Evolutionary conservation across 2,113 vertebrate species (phyloP).

Genomic region (Hiodon tergisus): DNA sequence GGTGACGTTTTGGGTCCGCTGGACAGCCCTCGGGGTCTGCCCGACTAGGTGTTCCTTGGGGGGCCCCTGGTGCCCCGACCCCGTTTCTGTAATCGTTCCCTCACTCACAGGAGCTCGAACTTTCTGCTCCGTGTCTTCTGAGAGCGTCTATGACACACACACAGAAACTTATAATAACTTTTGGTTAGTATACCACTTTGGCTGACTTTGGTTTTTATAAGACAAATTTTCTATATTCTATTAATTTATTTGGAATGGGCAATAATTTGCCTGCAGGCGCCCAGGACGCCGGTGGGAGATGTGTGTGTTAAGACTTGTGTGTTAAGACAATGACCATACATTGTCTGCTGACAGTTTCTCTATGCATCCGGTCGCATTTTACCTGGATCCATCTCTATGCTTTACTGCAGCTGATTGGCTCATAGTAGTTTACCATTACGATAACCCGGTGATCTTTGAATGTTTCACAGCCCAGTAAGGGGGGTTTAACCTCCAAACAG

Average conservation of each 20-base stretch:
- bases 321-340: too few species aligned
- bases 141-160: slow-evolving; percentile 36
- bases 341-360: too few species aligned
- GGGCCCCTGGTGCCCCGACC: slow-evolving; percentile 7
- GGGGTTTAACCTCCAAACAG: background rate
- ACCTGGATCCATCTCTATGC: background rate
- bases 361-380: background rate
- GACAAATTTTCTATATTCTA: too few species aligned
- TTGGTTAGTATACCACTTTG: too few species aligned
- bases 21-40: slow-evolving; percentile 61
- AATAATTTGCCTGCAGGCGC: too few species aligned
- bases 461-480: too few species aligned
- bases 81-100: background rate
- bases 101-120: background rate
- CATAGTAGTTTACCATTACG: background rate
- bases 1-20: slow-evolving; percentile 53
- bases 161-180: background rate
- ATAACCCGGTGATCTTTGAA: too few species aligned
- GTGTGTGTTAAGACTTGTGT: too few species aligned
- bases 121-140: slow-evolving; percentile 28
- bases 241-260: too few species aligned
- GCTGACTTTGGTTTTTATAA: too few species aligned
- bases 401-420: background rate
- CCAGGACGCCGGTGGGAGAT: too few species aligned
- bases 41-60: slow-evolving; percentile 59